phyloP scores from a whole-genome alignment of 2,888 invertebrate species.

The Idaea biselata region DNA sequence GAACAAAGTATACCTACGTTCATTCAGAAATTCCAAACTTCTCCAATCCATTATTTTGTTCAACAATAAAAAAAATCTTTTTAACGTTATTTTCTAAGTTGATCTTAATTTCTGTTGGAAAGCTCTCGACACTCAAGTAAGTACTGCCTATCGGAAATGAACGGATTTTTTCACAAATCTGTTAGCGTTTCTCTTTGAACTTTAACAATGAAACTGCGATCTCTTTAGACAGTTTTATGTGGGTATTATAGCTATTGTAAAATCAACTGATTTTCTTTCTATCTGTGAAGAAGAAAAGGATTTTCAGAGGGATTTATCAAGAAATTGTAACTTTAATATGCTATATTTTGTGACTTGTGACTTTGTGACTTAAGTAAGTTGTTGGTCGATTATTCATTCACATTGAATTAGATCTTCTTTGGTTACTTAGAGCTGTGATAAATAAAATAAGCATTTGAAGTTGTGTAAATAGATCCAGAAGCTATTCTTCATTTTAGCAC shows the following conservation, averaged over 20 bases:
- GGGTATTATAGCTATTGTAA: neutral
- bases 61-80: slow-evolving; percentile 7
- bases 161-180: slow-evolving; percentile 15
- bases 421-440: neutral
- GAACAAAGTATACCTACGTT: too few relatives aligned
- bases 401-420: neutral
- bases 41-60: slow-evolving; percentile 11
- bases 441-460: neutral
- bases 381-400: neutral
- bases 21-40: slow-evolving; percentile 1
- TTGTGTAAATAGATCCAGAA: neutral
- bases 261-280: neutral
- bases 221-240: slow-evolving; percentile 1
- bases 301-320: neutral
- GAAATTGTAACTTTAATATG: too few relatives aligned
- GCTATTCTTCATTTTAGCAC: too few relatives aligned
- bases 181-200: slow-evolving; percentile 9
- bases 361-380: neutral
- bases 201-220: neutral
- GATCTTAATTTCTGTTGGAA: slow-evolving; percentile 22
- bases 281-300: neutral
- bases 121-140: slow-evolving; percentile 22
- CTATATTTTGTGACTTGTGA: neutral
- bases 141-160: slow-evolving; percentile 19
- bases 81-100: slow-evolving; percentile 21